phyloP scores from a whole-genome alignment of 2,888 invertebrate species.

The Antitype chi region DNA sequence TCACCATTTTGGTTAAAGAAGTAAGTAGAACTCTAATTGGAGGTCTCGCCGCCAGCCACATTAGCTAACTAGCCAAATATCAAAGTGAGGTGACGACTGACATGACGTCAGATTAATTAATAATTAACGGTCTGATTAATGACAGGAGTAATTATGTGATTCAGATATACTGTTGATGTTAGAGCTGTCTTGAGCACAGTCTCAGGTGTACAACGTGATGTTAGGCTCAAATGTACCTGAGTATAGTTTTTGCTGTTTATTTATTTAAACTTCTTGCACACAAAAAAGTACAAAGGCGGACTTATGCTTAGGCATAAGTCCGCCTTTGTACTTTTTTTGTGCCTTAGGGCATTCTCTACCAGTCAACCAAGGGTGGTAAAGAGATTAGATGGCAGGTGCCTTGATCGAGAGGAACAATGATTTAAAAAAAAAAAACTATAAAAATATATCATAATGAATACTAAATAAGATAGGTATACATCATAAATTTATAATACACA shows the following conservation, averaged over 20 bases:
- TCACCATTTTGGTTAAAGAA: constrained; percentile 57
- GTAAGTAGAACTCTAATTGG: constrained; percentile 61
- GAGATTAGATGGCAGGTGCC: too few species aligned
- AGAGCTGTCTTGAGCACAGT: not conserved
- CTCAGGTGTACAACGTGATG: constrained; percentile 16
- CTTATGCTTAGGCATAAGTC: too few species aligned
- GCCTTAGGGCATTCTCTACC: too few species aligned
- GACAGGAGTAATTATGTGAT: constrained; percentile 33
- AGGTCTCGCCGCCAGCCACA: constrained; percentile 32
- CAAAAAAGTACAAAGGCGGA: too few species aligned
- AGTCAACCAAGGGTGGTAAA: too few species aligned
- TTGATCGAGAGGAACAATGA: too few species aligned
- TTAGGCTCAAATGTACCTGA: not conserved
- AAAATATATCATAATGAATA: too few species aligned
- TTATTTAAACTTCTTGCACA: too few species aligned
- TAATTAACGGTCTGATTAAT: constrained; percentile 42
- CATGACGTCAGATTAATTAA: constrained; percentile 49
- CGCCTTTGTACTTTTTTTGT: too few species aligned
- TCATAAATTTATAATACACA: too few species aligned
- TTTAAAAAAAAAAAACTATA: too few species aligned
- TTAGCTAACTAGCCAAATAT: constrained; percentile 48
- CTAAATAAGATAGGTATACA: too few species aligned
- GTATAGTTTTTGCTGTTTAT: not conserved
- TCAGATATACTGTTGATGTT: constrained; percentile 22
- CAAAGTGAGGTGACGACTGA: constrained; percentile 40